Evolutionary conservation across 2,797 vertebrate genomes (phyloP).

Genomic region (Rhodeus uyekii): DNA sequence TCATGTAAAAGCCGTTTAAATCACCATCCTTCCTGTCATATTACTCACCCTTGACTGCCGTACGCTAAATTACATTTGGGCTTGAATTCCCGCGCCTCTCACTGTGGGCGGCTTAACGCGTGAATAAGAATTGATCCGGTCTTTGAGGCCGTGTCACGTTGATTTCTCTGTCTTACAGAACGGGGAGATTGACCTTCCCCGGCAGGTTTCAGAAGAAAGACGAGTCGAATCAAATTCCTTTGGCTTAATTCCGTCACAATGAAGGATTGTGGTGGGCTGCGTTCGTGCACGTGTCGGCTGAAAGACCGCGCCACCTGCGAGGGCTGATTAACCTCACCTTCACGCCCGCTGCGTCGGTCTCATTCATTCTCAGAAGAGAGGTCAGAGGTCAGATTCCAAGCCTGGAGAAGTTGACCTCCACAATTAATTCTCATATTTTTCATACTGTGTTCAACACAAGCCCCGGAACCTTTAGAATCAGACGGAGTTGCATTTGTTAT

Average conservation of each 20-base stretch:
- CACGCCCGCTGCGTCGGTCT: conserved; percentile 4
- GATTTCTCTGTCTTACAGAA: conserved; percentile 40
- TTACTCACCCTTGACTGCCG: conserved; percentile 51
- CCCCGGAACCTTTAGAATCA: background rate
- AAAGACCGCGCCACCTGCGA: conserved; percentile 23
- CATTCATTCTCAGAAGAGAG: conserved; percentile 40
- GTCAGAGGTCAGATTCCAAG: conserved; percentile 51
- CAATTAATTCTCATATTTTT: conserved; percentile 8
- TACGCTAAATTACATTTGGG: conserved; percentile 56
- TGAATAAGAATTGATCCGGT: conserved; percentile 60
- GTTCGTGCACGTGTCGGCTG: conserved; percentile 25
- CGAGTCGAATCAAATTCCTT: conserved; percentile 42
- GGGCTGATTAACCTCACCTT: conserved; percentile 33
- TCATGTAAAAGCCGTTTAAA: conserved; percentile 58
- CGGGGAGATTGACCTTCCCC: conserved; percentile 28
- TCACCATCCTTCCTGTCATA: conserved; percentile 56
- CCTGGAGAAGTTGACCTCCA: background rate
- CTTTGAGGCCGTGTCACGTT: conserved; percentile 57
- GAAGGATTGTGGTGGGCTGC: conserved; percentile 33
- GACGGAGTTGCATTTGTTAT: background rate
- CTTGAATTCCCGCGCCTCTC: conserved; percentile 53
- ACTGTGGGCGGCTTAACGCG: conserved; percentile 61
- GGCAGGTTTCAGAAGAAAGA: conserved; percentile 30
- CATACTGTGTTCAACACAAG: background rate
- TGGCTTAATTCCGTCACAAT: conserved; percentile 48